These are phyloP conservation scores for Pseudachorutes palmiensis DNA, from an alignment of 1,140 invertebrate species.

Conservation along the genomic window DNA sequence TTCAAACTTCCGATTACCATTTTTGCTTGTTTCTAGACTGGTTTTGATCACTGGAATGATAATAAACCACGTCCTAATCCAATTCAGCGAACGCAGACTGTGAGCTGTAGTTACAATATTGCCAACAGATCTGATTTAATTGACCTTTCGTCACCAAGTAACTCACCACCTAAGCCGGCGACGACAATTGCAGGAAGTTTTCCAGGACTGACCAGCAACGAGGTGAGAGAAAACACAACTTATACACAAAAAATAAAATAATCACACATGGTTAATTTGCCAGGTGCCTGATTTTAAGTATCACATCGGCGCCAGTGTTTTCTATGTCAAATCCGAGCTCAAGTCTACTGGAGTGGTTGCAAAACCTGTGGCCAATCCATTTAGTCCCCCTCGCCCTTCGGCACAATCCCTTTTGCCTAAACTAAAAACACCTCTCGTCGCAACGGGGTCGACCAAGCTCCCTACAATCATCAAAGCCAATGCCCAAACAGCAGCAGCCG, in stretches of 20 bases:
- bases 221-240: background rate
- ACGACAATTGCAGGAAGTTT: background rate
- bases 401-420: conserved; percentile 22
- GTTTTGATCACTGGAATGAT: background rate
- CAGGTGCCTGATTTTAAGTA: conserved; percentile 26
- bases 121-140: background rate
- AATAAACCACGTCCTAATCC: too few species aligned
- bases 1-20: too few species aligned
- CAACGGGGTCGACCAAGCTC: background rate
- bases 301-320: conserved; percentile 33
- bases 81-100: background rate
- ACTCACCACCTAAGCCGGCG: background rate
- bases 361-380: conserved; percentile 21
- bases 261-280: background rate
- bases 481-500: background rate
- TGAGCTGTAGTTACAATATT: conserved; percentile 6
- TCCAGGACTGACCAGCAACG: background rate
- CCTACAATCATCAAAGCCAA: background rate
- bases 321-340: conserved; percentile 32
- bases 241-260: background rate
- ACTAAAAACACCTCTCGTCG: conserved; percentile 3
- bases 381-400: conserved; percentile 35
- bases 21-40: background rate
- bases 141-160: conserved; percentile 5
- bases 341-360: conserved; percentile 18